phyloP scores from a whole-genome alignment of 2,888 invertebrate genomes.

The Sinelater perroti region DNA sequence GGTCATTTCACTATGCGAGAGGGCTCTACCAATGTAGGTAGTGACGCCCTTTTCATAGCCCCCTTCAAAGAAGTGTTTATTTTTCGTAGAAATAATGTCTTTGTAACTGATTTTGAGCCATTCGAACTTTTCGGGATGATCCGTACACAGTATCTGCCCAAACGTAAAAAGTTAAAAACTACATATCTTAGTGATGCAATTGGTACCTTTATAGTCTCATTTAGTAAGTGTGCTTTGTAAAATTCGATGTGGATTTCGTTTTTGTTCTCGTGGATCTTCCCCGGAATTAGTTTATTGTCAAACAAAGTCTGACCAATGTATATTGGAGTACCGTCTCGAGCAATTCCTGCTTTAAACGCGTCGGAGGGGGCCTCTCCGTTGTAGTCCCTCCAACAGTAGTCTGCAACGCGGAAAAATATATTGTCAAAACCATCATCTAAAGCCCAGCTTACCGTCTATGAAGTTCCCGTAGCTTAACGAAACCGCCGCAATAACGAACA shows the following conservation, averaged over 20 bases:
- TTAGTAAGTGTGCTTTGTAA: conserved; percentile 6
- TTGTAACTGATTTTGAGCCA: conserved; percentile 20
- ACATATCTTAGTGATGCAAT: no score
- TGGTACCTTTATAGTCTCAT: conserved; percentile 31
- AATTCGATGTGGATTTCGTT: conserved; percentile 26
- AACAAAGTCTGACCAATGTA: conserved; percentile 36
- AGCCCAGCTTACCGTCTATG: no score
- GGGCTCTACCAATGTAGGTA: conserved; percentile 26
- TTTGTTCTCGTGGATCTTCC: conserved; percentile 23
- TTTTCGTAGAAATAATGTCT: conserved; percentile 7
- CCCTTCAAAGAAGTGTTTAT: conserved; percentile 24
- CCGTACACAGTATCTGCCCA: conserved; percentile 26
- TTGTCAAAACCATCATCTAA: no score
- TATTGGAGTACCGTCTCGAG: conserved; percentile 20
- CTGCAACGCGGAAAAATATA: no score
- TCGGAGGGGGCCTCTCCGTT: conserved; percentile 26
- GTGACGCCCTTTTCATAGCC: conserved; percentile 23
- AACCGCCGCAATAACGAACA: no score
- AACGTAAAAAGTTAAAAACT: no score
- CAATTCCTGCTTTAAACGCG: conserved; percentile 31
- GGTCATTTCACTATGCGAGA: conserved; percentile 25
- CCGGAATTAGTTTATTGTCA: conserved; percentile 29
- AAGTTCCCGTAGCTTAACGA: no score
- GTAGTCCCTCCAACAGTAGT: conserved; percentile 36
- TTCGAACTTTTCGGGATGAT: conserved; percentile 21